Evolutionary conservation across 2,113 vertebrate species (phyloP), one percentile per base, ranked within the genome.

Genomic region (Brachyhypopomus occidentalis): DNA sequence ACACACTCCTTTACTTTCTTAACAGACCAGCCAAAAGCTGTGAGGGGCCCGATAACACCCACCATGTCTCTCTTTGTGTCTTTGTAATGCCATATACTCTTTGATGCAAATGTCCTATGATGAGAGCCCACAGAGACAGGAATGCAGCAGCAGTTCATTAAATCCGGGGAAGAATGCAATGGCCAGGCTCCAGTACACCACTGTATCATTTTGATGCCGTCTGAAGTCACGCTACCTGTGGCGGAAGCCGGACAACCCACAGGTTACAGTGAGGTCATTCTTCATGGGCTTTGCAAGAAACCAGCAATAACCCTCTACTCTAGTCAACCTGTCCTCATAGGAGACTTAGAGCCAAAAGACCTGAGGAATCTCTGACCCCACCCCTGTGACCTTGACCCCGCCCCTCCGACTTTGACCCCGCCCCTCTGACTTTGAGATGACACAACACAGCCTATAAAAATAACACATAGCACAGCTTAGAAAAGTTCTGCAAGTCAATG

Each of bases 1-100:
- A 83, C 88, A 89, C 71, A 81, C 77, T 77, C 77, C 89, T 72
- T 77, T 89, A 86, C 83, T 80, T 88, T 66, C 36, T 73, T 69
- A 70, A 66, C 30, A 72, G 30, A 77, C 9, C 30, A 48, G 71
- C 30, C 59, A 25, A 78, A 67, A 45, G 19, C 22, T 77, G 17
- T 22, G 23, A 55, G 58, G 63, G 67, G 63, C 27, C 36, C 20
- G 16, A 14, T 48, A 19, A 66, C 48, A 66, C 62, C 45, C 5
- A 17, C 1, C 6, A 72, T 25, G 45, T 82, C 45, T 36, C 25
- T 27, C 58, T n/a, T 17, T 41, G 0, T 30, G 2, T 36, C 63
- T 71, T 36, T 52, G 56, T 23, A 66, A 66, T 20, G 55, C 17
- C 8, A 27, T 55, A 27, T 55, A 12, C 41, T 77, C 45, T 6